These are phyloP conservation scores for Pangasius krempfi DNA, from an alignment of 2,797 vertebrate genomes.

Conservation along the genomic window DNA sequence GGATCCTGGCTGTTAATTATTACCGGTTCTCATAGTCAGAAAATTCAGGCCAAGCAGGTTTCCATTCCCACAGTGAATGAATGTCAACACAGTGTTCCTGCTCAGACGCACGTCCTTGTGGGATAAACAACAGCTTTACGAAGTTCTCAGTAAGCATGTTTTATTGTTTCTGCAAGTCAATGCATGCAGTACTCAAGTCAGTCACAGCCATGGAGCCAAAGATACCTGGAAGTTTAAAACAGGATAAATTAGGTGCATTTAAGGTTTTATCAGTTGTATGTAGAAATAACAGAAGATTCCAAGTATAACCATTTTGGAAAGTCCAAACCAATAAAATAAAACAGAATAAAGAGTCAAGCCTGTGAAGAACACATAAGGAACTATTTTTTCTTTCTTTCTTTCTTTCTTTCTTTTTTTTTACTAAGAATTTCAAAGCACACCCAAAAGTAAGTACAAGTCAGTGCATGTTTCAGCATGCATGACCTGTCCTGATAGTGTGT, in stretches of 20 bases:
- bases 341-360: background rate
- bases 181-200: background rate
- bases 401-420: background rate
- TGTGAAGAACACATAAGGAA: background rate
- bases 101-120: background rate
- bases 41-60: slow-evolving; percentile 63
- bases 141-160: background rate
- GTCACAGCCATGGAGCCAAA: background rate
- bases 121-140: background rate
- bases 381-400: background rate
- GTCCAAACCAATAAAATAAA: background rate
- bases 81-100: background rate
- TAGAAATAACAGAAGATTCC: background rate
- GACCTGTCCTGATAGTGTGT: background rate
- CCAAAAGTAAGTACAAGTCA: background rate
- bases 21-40: background rate
- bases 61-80: slow-evolving; percentile 52
- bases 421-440: background rate
- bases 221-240: background rate
- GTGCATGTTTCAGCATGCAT: background rate
- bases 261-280: background rate
- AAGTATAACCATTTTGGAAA: background rate
- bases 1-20: slow-evolving; percentile 30
- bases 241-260: background rate
- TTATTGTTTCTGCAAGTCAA: background rate